These are phyloP conservation scores for Cephus nigrinus DNA, from an alignment of 2,888 invertebrate genomes.

Conservation along the genomic window DNA sequence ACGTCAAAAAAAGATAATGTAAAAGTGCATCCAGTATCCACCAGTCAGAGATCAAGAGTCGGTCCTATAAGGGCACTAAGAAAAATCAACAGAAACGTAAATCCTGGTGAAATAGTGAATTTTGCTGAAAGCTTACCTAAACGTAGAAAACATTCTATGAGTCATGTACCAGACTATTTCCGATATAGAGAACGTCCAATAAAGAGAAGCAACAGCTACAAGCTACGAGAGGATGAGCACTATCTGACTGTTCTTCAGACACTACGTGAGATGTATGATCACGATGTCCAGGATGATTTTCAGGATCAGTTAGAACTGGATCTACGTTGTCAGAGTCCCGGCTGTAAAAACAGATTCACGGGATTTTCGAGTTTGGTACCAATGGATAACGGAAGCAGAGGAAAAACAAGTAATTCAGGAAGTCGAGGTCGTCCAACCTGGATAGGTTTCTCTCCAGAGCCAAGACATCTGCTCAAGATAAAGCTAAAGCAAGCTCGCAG, in stretches of 20 bases:
- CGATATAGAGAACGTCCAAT: slow-evolving; percentile 16
- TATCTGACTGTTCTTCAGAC: slow-evolving; percentile 16
- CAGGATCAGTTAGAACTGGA: slow-evolving; percentile 10
- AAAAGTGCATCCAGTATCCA: not conserved
- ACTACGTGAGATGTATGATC: slow-evolving; percentile 10
- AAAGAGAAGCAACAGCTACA: slow-evolving; percentile 17
- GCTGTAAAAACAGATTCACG: not conserved
- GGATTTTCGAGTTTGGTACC: not conserved
- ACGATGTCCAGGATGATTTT: slow-evolving; percentile 2
- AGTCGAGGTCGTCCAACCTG: not conserved
- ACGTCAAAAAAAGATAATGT: not conserved
- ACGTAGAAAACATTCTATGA: slow-evolving; percentile 17
- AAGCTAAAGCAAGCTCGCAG: slow-evolving; percentile 65
- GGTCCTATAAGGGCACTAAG: not conserved
- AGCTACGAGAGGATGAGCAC: slow-evolving; percentile 21
- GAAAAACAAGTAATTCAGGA: not conserved
- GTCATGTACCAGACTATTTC: slow-evolving; percentile 15
- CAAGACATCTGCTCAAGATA: slow-evolving; percentile 32
- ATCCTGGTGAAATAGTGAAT: not conserved
- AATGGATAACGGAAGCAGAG: not conserved
- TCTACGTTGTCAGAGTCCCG: not conserved
- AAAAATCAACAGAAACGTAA: not conserved
- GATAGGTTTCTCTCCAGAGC: slow-evolving; percentile 10
- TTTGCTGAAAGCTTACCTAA: slow-evolving; percentile 2
- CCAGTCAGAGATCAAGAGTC: not conserved